Base-by-base conservation (phyloP, 2,797 vertebrate genomes). In the Sebastes wilsoni region DNA sequence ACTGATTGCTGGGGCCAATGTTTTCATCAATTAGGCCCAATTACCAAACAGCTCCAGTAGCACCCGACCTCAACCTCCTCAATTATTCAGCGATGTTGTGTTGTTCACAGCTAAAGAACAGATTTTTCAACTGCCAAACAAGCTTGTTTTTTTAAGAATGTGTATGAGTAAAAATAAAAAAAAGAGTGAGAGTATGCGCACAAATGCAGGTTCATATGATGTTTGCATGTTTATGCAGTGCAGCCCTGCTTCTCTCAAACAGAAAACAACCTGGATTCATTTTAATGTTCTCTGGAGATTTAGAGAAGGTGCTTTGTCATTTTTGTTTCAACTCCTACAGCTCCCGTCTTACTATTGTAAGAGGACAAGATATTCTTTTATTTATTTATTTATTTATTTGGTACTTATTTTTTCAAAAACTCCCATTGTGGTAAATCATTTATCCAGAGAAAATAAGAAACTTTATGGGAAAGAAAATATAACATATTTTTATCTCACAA, bases 21-120 rank as follows among this genome's bases (percentile, higher is more conserved):
- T 93, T 92, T 92, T 86, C 86, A 91, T 89, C 92, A 95, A 92
- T 94, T 94, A 94, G 82, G 71, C 30, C 87, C 89, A 92, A 92
- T 94, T 94, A 94, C 74, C 90, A 90, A 90, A 83, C 84, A 79
- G 66, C 73, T 62, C 69, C 77, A 36, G 81, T 14, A 38, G 73
- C 83, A 72, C 62, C 75, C 42, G 36, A 66, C 80, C 86, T 80
- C 68, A 3, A 25, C 81, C 77, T 52, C 18, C 85, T 85, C 68
- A 70, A 83, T 81, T 83, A 88, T 83, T 81, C 82, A 82, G 55
- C 61, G 2, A 22, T 62, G 67, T 72, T 86, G 77, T 80, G 74
- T 18, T 56, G 82, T 62, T 55, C 71, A 13, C 23, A 67, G 80
- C 75, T 23, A 42, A 77, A n/a, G 66, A 52, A 3, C 2, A 67